Evolutionary conservation across 2,797 vertebrate species (phyloP).

Genomic region (Phoeniculus purpureus): DNA sequence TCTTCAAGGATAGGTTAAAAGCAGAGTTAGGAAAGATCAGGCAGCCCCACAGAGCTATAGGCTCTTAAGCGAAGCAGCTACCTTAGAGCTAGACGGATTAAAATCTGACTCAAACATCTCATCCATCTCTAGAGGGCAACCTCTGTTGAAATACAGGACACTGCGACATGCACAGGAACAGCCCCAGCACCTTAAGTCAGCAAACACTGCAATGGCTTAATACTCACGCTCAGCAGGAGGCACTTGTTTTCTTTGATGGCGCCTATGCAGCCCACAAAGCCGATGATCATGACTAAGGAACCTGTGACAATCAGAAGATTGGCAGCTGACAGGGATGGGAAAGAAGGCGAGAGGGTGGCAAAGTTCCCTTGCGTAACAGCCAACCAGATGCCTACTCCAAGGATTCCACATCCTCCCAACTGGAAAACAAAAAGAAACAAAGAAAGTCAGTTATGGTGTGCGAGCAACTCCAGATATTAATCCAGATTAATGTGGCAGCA

Average conservation of each 20-base stretch:
- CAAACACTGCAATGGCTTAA: neutral
- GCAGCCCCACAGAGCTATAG: neutral
- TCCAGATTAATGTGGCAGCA: neutral
- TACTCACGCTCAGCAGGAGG: constrained; percentile 92
- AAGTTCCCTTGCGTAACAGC: constrained; percentile 98
- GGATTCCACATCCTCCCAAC: constrained; percentile 96
- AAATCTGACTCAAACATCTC: neutral
- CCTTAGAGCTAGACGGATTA: neutral
- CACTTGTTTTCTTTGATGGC: constrained; percentile 96
- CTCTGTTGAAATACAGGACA: neutral
- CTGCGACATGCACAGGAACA: neutral
- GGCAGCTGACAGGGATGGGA: constrained; percentile 95
- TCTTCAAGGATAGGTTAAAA: neutral
- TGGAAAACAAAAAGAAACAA: constrained; percentile 65
- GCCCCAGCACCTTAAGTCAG: neutral
- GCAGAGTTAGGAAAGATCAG: neutral
- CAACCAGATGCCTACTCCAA: constrained; percentile 97
- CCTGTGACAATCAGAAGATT: constrained; percentile 94
- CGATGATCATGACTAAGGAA: constrained; percentile 95
- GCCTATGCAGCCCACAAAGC: constrained; percentile 95
- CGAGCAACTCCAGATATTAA: neutral
- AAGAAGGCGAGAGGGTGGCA: constrained; percentile 94
- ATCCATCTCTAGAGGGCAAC: neutral
- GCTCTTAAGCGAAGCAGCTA: neutral
- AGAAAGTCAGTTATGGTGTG: neutral